These are phyloP conservation scores for Micromussa lordhowensis DNA, from an alignment of 92 coral and sea anemone species.

Conservation along the genomic window DNA sequence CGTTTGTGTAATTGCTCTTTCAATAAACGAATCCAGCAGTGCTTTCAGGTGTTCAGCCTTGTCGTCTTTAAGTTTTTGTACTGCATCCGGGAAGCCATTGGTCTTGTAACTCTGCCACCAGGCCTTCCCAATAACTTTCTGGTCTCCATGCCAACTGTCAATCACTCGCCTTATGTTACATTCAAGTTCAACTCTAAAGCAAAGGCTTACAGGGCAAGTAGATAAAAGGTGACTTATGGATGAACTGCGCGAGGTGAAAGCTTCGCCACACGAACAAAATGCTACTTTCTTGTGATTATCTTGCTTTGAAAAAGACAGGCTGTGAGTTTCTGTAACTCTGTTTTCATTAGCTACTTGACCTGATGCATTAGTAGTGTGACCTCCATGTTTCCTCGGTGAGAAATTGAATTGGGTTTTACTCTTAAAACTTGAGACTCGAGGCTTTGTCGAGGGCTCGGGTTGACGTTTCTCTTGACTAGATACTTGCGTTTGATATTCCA, in stretches of 20 bases:
- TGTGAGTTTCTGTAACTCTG: background rate
- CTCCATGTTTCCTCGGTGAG: background rate
- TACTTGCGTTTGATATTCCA: background rate
- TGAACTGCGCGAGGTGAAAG: slow-evolving; percentile 13
- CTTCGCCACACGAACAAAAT: slow-evolving; percentile 27
- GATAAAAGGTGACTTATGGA: slow-evolving; percentile 12
- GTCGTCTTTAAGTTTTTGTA: background rate
- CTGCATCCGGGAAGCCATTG: slow-evolving; percentile 19
- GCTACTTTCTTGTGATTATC: background rate
- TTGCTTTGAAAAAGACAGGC: slow-evolving; percentile 5
- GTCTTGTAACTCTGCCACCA: slow-evolving; percentile 43
- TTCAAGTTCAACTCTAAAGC: slow-evolving; percentile 41
- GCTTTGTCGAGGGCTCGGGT: background rate
- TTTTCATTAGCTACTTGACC: background rate
- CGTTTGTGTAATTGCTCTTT: slow-evolving; percentile 8
- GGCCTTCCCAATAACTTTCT: slow-evolving; percentile 1
- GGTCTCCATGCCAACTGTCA: slow-evolving; percentile 33
- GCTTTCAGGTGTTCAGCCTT: background rate
- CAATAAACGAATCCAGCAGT: slow-evolving; percentile 6
- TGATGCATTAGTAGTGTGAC: background rate
- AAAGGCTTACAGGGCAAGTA: slow-evolving; percentile 27
- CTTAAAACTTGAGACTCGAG: background rate
- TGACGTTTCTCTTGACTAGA: background rate
- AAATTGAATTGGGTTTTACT: background rate
- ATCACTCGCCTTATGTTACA: slow-evolving; percentile 22